phyloP scores from a whole-genome alignment of 2,113 vertebrate species.

The Dascyllus trimaculatus region DNA sequence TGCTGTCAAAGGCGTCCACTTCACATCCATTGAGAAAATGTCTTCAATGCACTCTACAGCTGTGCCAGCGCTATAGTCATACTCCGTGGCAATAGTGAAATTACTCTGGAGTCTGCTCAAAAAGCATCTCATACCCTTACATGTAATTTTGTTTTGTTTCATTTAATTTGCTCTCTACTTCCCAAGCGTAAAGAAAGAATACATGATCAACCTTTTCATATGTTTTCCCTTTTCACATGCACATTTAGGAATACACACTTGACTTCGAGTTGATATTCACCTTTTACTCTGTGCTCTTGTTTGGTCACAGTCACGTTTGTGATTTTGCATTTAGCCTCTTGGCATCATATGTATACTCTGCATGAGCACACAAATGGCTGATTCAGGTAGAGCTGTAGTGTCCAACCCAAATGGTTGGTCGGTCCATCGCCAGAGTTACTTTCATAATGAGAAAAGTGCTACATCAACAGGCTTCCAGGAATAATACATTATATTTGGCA shows the following conservation, averaged over 20 bases:
- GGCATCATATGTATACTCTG: not conserved
- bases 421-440: no score
- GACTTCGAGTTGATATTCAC: not conserved
- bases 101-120: constrained; percentile 19
- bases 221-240: not conserved
- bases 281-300: not conserved
- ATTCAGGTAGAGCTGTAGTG: constrained; percentile 2
- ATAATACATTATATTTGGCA: no score
- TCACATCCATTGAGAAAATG: constrained; percentile 64
- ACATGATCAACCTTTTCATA: not conserved
- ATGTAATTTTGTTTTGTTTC: constrained; percentile 1
- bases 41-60: constrained; percentile 26
- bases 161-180: not conserved
- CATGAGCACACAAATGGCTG: constrained; percentile 14
- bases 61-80: constrained; percentile 19
- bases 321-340: constrained; percentile 6
- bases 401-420: no score
- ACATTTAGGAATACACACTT: not conserved
- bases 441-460: no score
- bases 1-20: constrained; percentile 56
- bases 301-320: not conserved
- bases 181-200: no score
- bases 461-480: no score
- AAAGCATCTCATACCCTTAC: not conserved
- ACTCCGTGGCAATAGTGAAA: constrained; percentile 12